phyloP scores from a whole-genome alignment of 2,113 vertebrate species.

The Holacanthus passer region DNA sequence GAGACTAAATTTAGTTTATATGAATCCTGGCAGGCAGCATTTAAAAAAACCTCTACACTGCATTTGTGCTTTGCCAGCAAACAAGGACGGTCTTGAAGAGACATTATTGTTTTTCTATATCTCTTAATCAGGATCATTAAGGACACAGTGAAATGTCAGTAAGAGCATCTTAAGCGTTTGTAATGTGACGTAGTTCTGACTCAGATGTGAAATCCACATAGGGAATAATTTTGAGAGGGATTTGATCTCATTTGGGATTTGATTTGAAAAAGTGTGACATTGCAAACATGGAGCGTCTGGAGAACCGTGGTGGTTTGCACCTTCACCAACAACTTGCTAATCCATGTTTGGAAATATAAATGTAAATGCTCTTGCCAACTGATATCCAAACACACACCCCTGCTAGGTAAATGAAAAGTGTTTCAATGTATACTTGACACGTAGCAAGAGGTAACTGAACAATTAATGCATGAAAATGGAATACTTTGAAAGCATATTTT shows the following conservation, averaged over 20 bases:
- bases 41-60: neutral
- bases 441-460: neutral
- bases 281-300: neutral
- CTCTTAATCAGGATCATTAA: neutral
- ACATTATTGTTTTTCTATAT: neutral
- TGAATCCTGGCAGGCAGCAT: conserved; percentile 17
- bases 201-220: neutral
- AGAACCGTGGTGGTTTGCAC: neutral
- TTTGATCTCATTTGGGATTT: neutral
- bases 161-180: neutral
- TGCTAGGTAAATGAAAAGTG: neutral
- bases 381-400: neutral
- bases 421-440: neutral
- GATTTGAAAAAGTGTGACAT: neutral
- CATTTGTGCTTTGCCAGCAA: neutral
- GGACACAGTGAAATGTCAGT: neutral
- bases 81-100: neutral
- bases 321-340: neutral
- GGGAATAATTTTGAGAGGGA: neutral
- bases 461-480: neutral
- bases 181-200: neutral
- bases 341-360: neutral
- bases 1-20: conserved; percentile 12
- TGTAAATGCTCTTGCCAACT: neutral
- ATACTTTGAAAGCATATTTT: neutral